phyloP scores from a whole-genome alignment of 2,113 vertebrate species.

The Myiagra hebetior region DNA sequence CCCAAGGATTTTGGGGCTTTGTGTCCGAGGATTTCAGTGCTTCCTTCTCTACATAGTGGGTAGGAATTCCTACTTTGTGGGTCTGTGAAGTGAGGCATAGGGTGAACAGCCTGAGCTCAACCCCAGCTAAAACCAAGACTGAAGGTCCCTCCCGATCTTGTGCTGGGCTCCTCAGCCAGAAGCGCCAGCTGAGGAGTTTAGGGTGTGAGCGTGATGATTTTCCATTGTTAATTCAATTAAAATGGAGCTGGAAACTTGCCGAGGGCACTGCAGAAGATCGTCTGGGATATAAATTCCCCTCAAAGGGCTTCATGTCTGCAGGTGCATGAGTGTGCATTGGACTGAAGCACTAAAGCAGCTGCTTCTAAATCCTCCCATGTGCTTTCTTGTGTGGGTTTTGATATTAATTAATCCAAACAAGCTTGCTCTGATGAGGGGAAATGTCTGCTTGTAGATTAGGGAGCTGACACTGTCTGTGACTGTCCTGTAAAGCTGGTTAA shows the following conservation, averaged over 20 bases:
- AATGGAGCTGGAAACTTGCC: neutral
- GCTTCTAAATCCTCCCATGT: neutral
- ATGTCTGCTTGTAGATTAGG: neutral
- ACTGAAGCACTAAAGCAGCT: neutral
- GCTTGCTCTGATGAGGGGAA: neutral
- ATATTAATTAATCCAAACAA: neutral
- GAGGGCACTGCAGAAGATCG: neutral
- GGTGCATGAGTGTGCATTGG: neutral
- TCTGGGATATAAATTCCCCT: neutral
- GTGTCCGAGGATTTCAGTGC: rapidly evolving
- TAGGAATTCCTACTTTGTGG: neutral
- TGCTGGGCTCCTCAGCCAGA: neutral
- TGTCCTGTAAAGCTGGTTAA: neutral
- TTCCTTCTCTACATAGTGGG: neutral
- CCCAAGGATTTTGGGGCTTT: neutral
- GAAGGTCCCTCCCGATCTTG: neutral
- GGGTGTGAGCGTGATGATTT: neutral
- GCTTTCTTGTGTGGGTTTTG: neutral
- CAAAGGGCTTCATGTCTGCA: rapidly evolving
- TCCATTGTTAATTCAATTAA: neutral
- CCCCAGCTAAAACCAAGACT: neutral
- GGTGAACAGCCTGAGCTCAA: neutral
- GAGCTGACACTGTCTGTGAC: neutral
- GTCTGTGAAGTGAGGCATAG: rapidly evolving
- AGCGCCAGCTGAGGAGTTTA: neutral